phyloP scores from a whole-genome alignment of 2,888 invertebrate genomes.

The Drosophila atroscutellata region DNA sequence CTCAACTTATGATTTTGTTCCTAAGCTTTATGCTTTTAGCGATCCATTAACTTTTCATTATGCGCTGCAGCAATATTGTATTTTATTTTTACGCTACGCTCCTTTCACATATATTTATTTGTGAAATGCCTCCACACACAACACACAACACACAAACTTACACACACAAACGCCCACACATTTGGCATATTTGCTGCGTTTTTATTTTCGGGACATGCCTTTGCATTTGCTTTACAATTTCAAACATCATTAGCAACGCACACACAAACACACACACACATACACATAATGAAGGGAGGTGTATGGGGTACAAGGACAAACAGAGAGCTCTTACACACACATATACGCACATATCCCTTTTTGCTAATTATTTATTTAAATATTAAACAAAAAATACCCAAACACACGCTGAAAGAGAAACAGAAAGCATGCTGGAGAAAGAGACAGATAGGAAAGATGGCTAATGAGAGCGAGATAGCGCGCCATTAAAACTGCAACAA shows the following conservation, averaged over 20 bases:
- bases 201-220: constrained; percentile 68
- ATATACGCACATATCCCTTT: constrained; percentile 74
- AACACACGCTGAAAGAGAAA: constrained; percentile 41
- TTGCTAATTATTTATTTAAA: constrained; percentile 85
- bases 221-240: constrained; percentile 81
- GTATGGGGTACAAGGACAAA: constrained; percentile 25
- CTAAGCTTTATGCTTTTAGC: constrained; percentile 2
- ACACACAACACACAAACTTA: background rate
- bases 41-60: constrained; percentile 20
- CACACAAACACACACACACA: constrained; percentile 42
- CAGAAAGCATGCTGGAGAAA: constrained; percentile 5
- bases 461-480: constrained; percentile 25
- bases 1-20: background rate
- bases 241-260: constrained; percentile 83
- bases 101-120: constrained; percentile 45
- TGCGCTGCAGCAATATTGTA: constrained; percentile 17
- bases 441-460: background rate
- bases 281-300: background rate
- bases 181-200: constrained; percentile 37
- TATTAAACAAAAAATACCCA: constrained; percentile 82
- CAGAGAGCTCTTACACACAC: constrained; percentile 53
- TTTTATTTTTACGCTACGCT: constrained; percentile 9
- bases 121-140: constrained; percentile 6
- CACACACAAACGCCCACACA: background rate
- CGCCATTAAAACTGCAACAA: constrained; percentile 60